Conservation (phyloP, 2,797 vertebrate species). For the Chanos chanos region DNA sequence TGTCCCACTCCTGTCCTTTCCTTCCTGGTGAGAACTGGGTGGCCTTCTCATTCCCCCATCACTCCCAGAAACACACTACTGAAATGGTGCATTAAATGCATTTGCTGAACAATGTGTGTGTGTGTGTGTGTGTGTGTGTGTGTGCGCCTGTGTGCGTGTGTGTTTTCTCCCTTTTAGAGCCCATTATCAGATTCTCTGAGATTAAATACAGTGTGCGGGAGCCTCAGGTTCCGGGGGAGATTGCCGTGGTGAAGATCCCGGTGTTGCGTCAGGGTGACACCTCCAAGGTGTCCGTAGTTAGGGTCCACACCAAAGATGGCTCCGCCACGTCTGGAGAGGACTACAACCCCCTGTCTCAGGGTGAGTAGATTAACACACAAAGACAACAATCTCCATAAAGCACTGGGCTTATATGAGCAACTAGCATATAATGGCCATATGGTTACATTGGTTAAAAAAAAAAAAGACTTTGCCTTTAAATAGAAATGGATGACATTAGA, state of each 20-base stretch:
- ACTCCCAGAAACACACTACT: no score
- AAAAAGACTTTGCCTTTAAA: no score
- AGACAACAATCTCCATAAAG: neutral
- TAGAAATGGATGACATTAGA: no score
- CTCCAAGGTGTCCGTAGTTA: constrained; percentile 81
- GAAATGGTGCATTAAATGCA: no score
- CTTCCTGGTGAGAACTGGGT: no score
- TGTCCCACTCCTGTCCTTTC: no score
- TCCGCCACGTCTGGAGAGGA: constrained; percentile 85
- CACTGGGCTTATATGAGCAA: no score
- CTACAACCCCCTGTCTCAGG: constrained; percentile 83
- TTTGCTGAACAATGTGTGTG: no score
- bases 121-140: neutral
- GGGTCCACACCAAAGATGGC: constrained; percentile 84
- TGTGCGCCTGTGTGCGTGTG: neutral
- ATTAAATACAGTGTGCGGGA: constrained; percentile 82
- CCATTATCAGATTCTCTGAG: constrained; percentile 83
- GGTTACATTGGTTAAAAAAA: no score
- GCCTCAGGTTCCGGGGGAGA: constrained; percentile 72
- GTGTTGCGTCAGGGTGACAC: constrained; percentile 75
- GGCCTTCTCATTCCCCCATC: no score
- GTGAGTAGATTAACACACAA: constrained; percentile 51
- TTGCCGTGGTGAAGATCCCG: constrained; percentile 73
- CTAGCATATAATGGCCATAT: no score
- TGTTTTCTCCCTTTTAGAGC: constrained; percentile 57